Percentiles rank a stretch among this genome's conserved stretches.
Conservation (phyloP, 2,888 invertebrate genomes). For the Lissocephala sabroskyi region DNA sequence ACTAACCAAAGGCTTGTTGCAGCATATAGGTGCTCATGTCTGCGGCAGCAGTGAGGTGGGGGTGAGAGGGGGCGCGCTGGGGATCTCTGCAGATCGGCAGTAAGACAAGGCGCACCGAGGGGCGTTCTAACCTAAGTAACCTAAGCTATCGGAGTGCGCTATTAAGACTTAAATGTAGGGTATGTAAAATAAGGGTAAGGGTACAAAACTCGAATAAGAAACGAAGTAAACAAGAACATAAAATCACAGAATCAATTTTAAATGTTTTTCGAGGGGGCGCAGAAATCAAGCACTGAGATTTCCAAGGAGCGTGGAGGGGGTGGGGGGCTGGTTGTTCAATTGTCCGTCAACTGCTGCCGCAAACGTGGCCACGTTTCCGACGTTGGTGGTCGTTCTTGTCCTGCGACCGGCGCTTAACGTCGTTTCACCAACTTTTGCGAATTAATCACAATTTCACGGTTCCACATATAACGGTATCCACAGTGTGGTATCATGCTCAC, state of each 20-base stretch:
- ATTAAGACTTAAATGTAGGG: too few relatives aligned
- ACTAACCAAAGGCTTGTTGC: constrained; percentile 71
- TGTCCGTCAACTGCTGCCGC: constrained; percentile 51
- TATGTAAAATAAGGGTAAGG: neutral
- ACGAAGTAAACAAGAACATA: constrained; percentile 22
- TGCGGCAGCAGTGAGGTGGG: constrained; percentile 72
- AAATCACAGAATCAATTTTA: constrained; percentile 9
- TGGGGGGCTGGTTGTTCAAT: constrained; percentile 1
- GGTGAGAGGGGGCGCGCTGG: too few relatives aligned
- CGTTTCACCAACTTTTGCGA: constrained; percentile 94
- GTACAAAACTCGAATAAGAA: constrained; percentile 11
- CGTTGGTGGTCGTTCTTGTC: constrained; percentile 8
- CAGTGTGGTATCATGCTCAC: constrained; percentile 75
- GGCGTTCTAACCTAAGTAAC: neutral
- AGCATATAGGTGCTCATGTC: constrained; percentile 70
- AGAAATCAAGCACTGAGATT: too few relatives aligned
- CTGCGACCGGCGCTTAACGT: constrained; percentile 78
- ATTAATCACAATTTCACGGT: constrained; percentile 92
- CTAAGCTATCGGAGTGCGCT: too few relatives aligned
- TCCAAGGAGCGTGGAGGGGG: too few relatives aligned
- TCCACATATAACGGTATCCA: constrained; percentile 93
- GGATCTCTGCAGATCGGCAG: constrained; percentile 13
- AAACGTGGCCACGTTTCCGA: constrained; percentile 24
- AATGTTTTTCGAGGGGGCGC: too few relatives aligned
- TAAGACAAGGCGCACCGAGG: constrained; percentile 14